Percentiles rank a stretch among this genome's conserved stretches.
These are phyloP conservation scores for Tiliacea citrago DNA, from an alignment of 2,888 invertebrate species.

Conservation along the genomic window DNA sequence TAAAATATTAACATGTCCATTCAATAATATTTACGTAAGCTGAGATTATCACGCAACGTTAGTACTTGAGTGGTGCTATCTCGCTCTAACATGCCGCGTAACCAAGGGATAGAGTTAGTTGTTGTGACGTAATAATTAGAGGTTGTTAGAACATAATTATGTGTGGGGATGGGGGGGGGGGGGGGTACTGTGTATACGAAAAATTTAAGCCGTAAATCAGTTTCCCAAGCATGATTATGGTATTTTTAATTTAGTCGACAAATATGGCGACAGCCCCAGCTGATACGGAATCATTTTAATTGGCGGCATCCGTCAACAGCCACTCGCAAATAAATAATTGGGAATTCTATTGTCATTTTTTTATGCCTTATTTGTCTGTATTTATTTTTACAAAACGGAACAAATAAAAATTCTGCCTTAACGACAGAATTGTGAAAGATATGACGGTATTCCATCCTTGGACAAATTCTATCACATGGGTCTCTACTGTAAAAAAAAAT, in stretches of 20 bases:
- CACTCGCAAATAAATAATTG: background rate
- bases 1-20: constrained; percentile 50
- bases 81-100: background rate
- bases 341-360: too few relatives aligned
- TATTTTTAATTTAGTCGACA: background rate
- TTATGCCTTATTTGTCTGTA: background rate
- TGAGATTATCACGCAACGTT: constrained; percentile 37
- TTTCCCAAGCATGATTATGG: background rate
- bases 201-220: constrained; percentile 8
- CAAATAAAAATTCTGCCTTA: background rate
- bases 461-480: background rate
- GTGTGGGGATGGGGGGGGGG: constrained; percentile 2
- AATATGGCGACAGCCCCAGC: constrained; percentile 12
- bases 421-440: background rate
- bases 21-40: constrained; percentile 51
- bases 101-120: constrained; percentile 8
- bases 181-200: constrained; percentile 17
- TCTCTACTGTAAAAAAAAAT: background rate
- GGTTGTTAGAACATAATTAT: constrained; percentile 34
- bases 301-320: background rate
- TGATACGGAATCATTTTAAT: constrained; percentile 7
- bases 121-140: constrained; percentile 52
- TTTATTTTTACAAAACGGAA: background rate
- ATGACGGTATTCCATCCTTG: background rate
- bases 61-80: background rate